A percentile compares a stretch with the other conserved stretches of the same genome.
phyloP scores from a whole-genome alignment of 2,888 invertebrate species.

The Cosmorhoe ocellata region DNA sequence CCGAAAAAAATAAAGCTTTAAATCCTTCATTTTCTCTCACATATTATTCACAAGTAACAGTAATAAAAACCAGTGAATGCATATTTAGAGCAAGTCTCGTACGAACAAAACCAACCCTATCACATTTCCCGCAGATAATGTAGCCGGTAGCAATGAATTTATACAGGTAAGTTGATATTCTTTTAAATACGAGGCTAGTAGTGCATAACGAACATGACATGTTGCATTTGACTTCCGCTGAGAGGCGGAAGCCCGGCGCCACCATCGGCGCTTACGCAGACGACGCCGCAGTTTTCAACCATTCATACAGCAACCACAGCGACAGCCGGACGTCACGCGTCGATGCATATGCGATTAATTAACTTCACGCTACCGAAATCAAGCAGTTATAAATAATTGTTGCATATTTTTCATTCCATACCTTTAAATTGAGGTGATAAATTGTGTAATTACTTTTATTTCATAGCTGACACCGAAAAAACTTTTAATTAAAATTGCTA shows the following conservation, averaged over 20 bases:
- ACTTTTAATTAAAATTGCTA: neutral
- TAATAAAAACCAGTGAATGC: constrained; percentile 24
- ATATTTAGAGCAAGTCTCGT: constrained; percentile 30
- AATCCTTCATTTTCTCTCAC: no score
- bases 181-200: constrained; percentile 56
- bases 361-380: constrained; percentile 40
- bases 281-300: constrained; percentile 55
- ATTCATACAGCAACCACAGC: constrained; percentile 55
- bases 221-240: constrained; percentile 74
- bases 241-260: constrained; percentile 69
- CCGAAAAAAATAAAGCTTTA: no score
- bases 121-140: constrained; percentile 34
- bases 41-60: constrained; percentile 3
- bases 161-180: constrained; percentile 54
- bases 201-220: constrained; percentile 66
- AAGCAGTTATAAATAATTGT: constrained; percentile 32
- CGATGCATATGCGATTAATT: constrained; percentile 48
- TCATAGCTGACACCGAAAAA: neutral
- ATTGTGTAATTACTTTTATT: constrained; percentile 6
- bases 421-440: constrained; percentile 5
- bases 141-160: constrained; percentile 49
- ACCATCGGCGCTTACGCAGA: constrained; percentile 56
- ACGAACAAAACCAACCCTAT: constrained; percentile 34
- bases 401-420: constrained; percentile 28
- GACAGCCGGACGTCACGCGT: constrained; percentile 60